phyloP scores from a whole-genome alignment of 2,888 invertebrate genomes.

The Brenthis hecate region DNA sequence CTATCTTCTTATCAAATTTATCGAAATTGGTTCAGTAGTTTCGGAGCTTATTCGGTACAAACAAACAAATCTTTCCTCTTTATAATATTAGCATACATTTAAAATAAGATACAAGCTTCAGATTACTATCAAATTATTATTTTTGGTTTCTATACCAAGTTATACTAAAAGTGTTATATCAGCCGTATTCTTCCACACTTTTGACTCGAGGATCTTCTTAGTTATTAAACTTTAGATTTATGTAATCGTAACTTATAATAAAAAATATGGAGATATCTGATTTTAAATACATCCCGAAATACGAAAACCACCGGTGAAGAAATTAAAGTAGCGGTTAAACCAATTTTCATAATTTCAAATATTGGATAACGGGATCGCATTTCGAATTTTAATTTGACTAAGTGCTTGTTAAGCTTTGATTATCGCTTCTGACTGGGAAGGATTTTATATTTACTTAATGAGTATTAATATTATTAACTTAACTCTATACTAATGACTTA shows the following conservation, averaged over 20 bases:
- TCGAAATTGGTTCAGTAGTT: too few relatives aligned
- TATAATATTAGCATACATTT: too few relatives aligned
- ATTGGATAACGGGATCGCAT: conserved; percentile 21
- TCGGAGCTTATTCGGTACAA: too few relatives aligned
- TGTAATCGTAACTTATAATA: background rate
- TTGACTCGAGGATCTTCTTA: too few relatives aligned
- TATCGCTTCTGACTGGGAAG: conserved; percentile 3
- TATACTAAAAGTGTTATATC: too few relatives aligned
- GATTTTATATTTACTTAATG: conserved; percentile 1
- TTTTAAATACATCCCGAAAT: conserved; percentile 12
- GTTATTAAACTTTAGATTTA: background rate
- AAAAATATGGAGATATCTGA: background rate
- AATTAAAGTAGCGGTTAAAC: conserved; percentile 20
- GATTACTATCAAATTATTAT: too few relatives aligned
- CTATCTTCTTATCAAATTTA: too few relatives aligned
- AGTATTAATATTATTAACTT: background rate
- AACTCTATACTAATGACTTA: background rate
- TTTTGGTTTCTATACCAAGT: too few relatives aligned
- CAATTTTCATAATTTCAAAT: conserved; percentile 23
- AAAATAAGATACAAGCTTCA: too few relatives aligned
- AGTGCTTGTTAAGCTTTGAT: conserved; percentile 21
- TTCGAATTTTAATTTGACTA: conserved; percentile 23
- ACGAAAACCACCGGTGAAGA: conserved; percentile 12
- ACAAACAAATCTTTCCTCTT: too few relatives aligned
- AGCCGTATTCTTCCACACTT: too few relatives aligned